Percentiles rank a stretch among this genome's conserved stretches.
These are phyloP conservation scores for Pygoscelis antarcticus DNA, from an alignment of 2,113 vertebrate species.

Conservation along the genomic window DNA sequence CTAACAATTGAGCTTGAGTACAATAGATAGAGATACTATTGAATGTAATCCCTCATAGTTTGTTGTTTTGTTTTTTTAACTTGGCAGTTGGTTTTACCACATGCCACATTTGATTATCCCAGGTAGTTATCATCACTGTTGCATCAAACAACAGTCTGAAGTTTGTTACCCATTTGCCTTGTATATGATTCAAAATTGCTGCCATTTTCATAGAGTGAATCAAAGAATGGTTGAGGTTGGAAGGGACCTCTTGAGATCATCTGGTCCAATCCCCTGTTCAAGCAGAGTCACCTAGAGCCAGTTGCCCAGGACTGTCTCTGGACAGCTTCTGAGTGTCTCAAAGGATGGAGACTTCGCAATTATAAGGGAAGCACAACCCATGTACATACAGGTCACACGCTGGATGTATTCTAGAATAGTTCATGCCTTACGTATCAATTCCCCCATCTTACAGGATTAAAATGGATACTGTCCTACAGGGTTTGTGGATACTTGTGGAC, in stretches of 20 bases:
- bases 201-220: neutral
- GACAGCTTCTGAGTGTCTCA: neutral
- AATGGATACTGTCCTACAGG: neutral
- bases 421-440: neutral
- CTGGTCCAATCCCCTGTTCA: neutral
- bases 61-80: neutral
- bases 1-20: neutral
- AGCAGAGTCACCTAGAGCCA: neutral
- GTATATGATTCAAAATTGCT: neutral
- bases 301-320: neutral
- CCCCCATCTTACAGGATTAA: neutral
- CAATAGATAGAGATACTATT: neutral
- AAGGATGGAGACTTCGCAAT: neutral
- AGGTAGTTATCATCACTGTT: neutral
- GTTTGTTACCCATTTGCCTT: neutral
- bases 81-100: neutral
- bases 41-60: neutral
- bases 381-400: accelerated
- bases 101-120: neutral
- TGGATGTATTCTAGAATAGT: neutral
- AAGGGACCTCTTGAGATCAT: neutral
- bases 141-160: neutral
- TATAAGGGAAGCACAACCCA: neutral
- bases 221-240: neutral
- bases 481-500: neutral